A percentile compares a stretch with the other conserved stretches of the same genome.
Conservation (phyloP, 2,888 invertebrate species). For the Mimachlamys varia region DNA sequence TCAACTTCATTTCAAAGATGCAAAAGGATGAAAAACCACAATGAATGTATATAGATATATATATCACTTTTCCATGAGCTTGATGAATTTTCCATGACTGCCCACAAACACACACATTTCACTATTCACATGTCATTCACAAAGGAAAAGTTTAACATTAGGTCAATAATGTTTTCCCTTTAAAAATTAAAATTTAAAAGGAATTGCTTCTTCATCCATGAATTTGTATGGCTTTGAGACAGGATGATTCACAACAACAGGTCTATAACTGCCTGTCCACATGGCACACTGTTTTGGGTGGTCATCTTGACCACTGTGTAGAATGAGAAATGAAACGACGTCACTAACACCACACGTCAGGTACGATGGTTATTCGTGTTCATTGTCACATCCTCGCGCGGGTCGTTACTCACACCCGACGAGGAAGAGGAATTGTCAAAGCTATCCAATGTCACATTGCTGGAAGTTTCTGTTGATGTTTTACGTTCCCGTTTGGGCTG, state of each 20-base stretch:
- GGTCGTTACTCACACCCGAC: constrained; percentile 42
- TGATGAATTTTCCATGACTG: neutral
- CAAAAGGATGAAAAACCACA: neutral
- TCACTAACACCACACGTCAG: neutral
- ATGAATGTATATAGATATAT: neutral
- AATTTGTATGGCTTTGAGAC: neutral
- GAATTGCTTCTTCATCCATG: neutral
- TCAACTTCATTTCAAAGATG: neutral
- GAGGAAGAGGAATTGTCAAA: constrained; percentile 69
- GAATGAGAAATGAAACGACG: constrained; percentile 16
- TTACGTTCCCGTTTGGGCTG: constrained; percentile 75
- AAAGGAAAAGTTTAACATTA: neutral
- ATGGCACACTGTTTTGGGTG: constrained; percentile 24
- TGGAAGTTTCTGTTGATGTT: constrained; percentile 61
- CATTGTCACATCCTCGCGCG: neutral
- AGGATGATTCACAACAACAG: neutral
- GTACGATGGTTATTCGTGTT: constrained; percentile 6
- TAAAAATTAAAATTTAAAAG: neutral
- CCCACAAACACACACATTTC: neutral
- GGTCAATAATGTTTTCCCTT: neutral
- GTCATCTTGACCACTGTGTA: neutral
- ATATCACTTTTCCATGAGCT: neutral
- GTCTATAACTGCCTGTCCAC: constrained; percentile 1
- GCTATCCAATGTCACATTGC: constrained; percentile 66
- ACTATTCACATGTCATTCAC: neutral